Evolutionary conservation across 2,888 invertebrate genomes (phyloP), one percentile per base, ranked within the genome.

Genomic region (Alloplasta piceator): DNA sequence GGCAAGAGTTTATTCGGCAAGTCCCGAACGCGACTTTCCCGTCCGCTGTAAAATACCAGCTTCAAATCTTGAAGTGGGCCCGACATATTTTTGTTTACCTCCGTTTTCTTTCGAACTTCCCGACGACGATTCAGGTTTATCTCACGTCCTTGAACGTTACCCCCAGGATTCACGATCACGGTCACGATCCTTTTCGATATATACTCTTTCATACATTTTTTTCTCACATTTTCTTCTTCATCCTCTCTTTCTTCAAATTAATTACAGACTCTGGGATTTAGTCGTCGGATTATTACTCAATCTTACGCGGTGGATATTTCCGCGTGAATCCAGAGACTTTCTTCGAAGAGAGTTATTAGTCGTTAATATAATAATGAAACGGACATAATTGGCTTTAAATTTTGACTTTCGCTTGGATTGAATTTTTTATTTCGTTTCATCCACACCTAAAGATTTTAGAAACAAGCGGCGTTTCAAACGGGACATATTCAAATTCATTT

Each of bases 1-100:
- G 46, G 12, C 55, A 60, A 67, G 56, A 66, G 66, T 76, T n/a
- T n/a, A n/a, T n/a, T 80, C 61, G 75, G 66, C 7, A 61, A 46
- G 58, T 67, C 12, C 64, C 63, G 50, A 39, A 1, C 63, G 26
- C 46, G 50, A 70, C 71, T 76, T 80, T 80, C 67, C 63, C 74
- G 38, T 70, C 48, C 46, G 26, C 52, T 26, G 56, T 50, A 64
- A 26, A 58, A 56, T 39, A 39, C 66, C 39, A 66, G 58, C 43
- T 66, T 36, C 67, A 55, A 71, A 72, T 76, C 55, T 71, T 74
- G 74, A 74, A 66, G 67, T 66, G 38, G 75, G 39, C 74, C 26
- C 70, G 66, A 75, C 70, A 75, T 80, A 58, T 74, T 64, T 74
- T 63, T 70, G 26, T 6, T 9, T 6, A 39, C 41, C 56, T 36